Evolutionary conservation across 1,140 invertebrate genomes (phyloP).

Genomic region (Spodoptera litura): DNA sequence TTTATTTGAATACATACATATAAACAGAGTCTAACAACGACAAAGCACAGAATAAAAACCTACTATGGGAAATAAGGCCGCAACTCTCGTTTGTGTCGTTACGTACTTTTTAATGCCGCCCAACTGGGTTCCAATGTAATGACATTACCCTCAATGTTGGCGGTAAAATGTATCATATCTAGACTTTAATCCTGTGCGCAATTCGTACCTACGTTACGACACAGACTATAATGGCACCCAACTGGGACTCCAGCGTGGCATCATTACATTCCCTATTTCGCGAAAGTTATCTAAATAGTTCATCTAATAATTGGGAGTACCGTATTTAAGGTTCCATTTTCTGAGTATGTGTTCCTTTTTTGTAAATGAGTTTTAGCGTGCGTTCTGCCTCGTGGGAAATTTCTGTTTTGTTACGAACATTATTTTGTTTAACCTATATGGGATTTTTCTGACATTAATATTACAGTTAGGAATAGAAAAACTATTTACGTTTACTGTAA

Average conservation of each 20-base stretch:
- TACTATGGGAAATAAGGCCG: too few relatives aligned
- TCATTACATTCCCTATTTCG: slow-evolving; percentile 1
- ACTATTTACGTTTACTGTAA: too few relatives aligned
- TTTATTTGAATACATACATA: too few relatives aligned
- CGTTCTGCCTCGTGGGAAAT: slow-evolving; percentile 15
- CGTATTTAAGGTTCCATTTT: slow-evolving; percentile 22
- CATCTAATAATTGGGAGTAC: slow-evolving; percentile 4
- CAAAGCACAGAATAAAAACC: too few relatives aligned
- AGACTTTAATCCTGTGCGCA: background rate
- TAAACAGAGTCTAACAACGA: too few relatives aligned
- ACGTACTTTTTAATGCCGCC: too few relatives aligned
- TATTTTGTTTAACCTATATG: background rate
- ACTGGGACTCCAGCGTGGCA: background rate
- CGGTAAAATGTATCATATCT: background rate
- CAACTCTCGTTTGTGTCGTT: too few relatives aligned
- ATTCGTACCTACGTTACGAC: background rate
- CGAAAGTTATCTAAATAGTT: slow-evolving; percentile 29
- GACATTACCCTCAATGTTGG: background rate
- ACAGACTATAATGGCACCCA: background rate
- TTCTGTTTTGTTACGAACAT: background rate
- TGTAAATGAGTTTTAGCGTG: slow-evolving; percentile 7
- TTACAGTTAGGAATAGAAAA: too few relatives aligned
- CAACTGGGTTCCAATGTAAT: background rate
- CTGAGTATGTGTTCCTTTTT: slow-evolving; percentile 1
- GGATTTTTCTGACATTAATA: too few relatives aligned